These are phyloP conservation scores for Sussaba pulchella DNA, from an alignment of 2,888 invertebrate genomes.

Conservation along the genomic window DNA sequence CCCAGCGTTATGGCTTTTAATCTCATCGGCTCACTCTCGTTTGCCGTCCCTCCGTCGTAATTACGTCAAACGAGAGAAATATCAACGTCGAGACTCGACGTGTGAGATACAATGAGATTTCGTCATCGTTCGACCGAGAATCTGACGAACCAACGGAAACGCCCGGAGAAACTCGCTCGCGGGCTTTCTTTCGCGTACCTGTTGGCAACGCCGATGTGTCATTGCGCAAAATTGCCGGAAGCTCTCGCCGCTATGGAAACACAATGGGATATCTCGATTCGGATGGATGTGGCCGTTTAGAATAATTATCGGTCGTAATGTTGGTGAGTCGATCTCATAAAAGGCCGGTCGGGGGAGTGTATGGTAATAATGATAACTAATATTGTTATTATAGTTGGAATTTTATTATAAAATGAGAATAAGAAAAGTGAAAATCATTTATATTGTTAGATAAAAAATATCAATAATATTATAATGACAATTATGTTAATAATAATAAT, in stretches of 20 bases:
- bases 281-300: too few species aligned
- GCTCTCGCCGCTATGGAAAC: slow-evolving; percentile 31
- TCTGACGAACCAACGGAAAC: slow-evolving; percentile 1
- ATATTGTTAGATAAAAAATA: too few species aligned
- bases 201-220: not conserved
- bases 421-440: too few species aligned
- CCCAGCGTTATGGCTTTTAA: slow-evolving; percentile 52
- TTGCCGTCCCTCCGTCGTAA: slow-evolving; percentile 41
- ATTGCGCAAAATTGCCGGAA: slow-evolving; percentile 12
- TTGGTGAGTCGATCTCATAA: too few species aligned
- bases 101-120: slow-evolving; percentile 27
- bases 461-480: too few species aligned
- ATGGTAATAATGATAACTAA: too few species aligned
- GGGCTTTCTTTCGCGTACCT: slow-evolving; percentile 7
- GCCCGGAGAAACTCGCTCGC: not conserved
- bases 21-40: slow-evolving; percentile 49
- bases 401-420: too few species aligned
- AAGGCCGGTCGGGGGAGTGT: too few species aligned
- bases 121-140: slow-evolving; percentile 11
- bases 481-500: too few species aligned
- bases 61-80: slow-evolving; percentile 51
- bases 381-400: too few species aligned
- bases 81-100: slow-evolving; percentile 8
- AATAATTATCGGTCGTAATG: too few species aligned
- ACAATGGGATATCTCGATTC: slow-evolving; percentile 2